Base-by-base conservation (phyloP, 53 echinoderm and acorn worm genomes). In the Temnopleurus reevesii region DNA sequence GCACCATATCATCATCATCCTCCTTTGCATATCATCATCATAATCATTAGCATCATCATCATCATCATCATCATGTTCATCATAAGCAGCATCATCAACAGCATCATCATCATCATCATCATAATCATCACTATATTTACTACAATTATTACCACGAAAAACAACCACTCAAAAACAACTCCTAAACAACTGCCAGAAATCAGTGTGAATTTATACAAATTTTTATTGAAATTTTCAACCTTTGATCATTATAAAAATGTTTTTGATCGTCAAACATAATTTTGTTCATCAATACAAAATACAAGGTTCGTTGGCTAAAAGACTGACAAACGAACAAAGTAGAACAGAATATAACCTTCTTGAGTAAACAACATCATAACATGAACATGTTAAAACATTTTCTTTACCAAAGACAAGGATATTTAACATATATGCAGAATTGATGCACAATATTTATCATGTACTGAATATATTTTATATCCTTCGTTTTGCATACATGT, bases 241-340 rank as follows among this genome's bases (percentile, higher is more conserved):
- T 71, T 71, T 71, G 71, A 38, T 71, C 71, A 21, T 55, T 38
- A 71, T 71, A 71, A 71, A 71, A 71, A 71, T 71, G 71, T 71
- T 43, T 71, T 38, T 71, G 8, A n/a, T 38, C 19, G 41, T 71
- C 23, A 21, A 21, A n/a, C n/a, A 71, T 71, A 71, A 71, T 41
- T 63, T 41, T 71, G 71, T 71, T 71, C 71, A 21, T 71, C 41
- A 41, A 71, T 71, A 71, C 41, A 36, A 36, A 56, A 71, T n/a
- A 71, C 41, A 71, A n/a, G 36, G 21, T n/a, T 19, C 8, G 23
- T 71, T 71, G 18, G 19, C 0, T 71, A 8, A 17, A 33, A 63
- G 41, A 71, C 38, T 4, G 23, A 71, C 41, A 19, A 66, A 21
- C 38, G 4, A 63, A 71, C n/a, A n/a, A n/a, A n/a, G n/a, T n/a